Base-by-base conservation (phyloP, 2,888 invertebrate species). In the Zonitis immaculata region DNA sequence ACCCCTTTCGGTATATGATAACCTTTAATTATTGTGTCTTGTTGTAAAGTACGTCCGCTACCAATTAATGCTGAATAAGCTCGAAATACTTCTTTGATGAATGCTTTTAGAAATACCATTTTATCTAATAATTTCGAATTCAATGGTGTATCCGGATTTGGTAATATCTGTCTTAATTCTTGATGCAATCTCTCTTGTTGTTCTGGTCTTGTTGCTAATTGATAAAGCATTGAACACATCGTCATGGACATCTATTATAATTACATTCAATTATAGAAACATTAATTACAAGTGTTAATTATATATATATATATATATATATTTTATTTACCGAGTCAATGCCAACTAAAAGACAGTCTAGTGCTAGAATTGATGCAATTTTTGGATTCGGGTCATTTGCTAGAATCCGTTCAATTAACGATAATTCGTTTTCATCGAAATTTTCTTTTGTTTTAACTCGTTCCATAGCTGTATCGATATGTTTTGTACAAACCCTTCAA, bases 291-390 rank as follows among this genome's bases (percentile, higher is more conserved):
- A 20, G 12, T 18, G 14, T 26, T 32, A 22, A 39, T 25, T 47
- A 32, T n/a, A n/a, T n/a, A n/a, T n/a, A n/a, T n/a, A n/a, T 22
- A 22, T 3, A 22, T 4, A 22, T 22, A 22, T 4, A 22, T 22
- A 22, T 4, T 22, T 22, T 4, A 66, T 76, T 69, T 70, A 86
- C 89, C 66, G 90, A 89, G 63, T 88, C 88, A 42, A 90, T 84
- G n/a, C 89, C 89, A 27, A 90, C 90, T 7, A 87, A 76, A 69
- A 89, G 88, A 72, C 90, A 79, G 61, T 90, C 89, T 4, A 89
- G 73, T 0, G 88, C 84, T 3, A 89, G 81, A 30, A 87, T 82
- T n/a, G 82, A 80, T 0, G 88, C 85, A 0, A 82, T 81, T 64
- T 83, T 80, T 0, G 82, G 78, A 8, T 86, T 81, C n/a, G 76